Evolutionary conservation across 2,113 vertebrate genomes (phyloP), one percentile per base, ranked within the genome.

Genomic region (Fulica atra): DNA sequence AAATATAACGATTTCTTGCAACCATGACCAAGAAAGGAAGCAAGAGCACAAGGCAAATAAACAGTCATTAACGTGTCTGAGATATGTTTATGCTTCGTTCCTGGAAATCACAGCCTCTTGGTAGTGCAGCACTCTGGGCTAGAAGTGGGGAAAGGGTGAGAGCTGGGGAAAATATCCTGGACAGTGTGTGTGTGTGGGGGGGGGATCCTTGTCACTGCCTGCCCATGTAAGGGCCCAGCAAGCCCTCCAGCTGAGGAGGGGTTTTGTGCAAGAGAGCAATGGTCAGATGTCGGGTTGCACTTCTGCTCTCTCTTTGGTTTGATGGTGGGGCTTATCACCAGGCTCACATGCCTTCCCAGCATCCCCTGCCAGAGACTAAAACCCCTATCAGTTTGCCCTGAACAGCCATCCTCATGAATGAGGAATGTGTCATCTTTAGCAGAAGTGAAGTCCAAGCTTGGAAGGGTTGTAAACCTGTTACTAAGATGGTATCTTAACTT

Each of bases 21-120:
- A 36, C 50, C 38, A 90, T 91, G 79, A 93, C 93, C 81, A 93
- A 94, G 81, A 92, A 92, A 93, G 91, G 91, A 88, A 64, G 40
- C 63, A 81, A 51, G 16, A 89, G 86, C 71, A 24, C 6, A 66
- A 76, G 60, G 86, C 74, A 96, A 93, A 94, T 94, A 95, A 96
- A 95, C 86, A 96, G 46, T 91, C 36, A 24, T 13, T 9, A 84
- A 80, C 35, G 85, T 54, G 71, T 71, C 84, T 93, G 70, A 81
- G 56, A 86, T 44, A 65, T 91, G 83, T 95, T 96, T 96, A 96
- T 83, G 33, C 51, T 95, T 89, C 11, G 0, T 29, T 88, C 59
- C 51, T 81, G 48, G 61, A 48, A 92, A 95, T 31, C 59, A 59
- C 36, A 76, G 56, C 61, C 50, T 65, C 36, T 65, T 0, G 0